Evolutionary conservation across 1,140 invertebrate species (phyloP).

Genomic region (Temnothorax curvispinosus): DNA sequence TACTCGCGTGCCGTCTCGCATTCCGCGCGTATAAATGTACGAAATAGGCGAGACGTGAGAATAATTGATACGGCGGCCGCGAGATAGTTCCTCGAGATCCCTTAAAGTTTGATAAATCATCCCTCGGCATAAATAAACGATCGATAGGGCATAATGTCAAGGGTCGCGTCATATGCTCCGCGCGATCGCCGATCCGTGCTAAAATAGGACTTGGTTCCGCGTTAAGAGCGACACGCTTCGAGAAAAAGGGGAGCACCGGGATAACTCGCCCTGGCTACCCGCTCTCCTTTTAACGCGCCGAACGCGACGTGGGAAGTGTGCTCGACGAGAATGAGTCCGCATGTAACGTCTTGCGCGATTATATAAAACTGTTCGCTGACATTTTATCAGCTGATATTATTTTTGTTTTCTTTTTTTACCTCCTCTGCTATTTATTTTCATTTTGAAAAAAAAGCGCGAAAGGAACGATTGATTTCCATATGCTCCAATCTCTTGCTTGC

Average conservation of each 20-base stretch:
- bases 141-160: constrained; percentile 74
- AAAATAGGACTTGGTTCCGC: constrained; percentile 68
- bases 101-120: constrained; percentile 70
- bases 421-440: background rate
- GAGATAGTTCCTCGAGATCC: background rate
- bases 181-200: constrained; percentile 65
- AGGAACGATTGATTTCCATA: background rate
- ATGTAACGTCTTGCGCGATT: background rate
- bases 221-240: constrained; percentile 44
- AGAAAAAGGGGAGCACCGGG: background rate
- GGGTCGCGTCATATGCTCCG: constrained; percentile 65
- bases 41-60: background rate
- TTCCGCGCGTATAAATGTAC: constrained; percentile 12
- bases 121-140: constrained; percentile 73
- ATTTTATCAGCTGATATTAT: constrained; percentile 24
- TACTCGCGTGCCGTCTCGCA: constrained; percentile 50
- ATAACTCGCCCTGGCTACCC: background rate
- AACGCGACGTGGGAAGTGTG: background rate
- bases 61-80: constrained; percentile 23
- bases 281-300: background rate
- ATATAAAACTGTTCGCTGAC: constrained; percentile 23
- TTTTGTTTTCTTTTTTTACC: background rate
- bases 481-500: background rate
- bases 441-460: background rate
- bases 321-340: background rate